Base-by-base conservation (phyloP, 2,113 vertebrate genomes). In the Bubo scandiacus region DNA sequence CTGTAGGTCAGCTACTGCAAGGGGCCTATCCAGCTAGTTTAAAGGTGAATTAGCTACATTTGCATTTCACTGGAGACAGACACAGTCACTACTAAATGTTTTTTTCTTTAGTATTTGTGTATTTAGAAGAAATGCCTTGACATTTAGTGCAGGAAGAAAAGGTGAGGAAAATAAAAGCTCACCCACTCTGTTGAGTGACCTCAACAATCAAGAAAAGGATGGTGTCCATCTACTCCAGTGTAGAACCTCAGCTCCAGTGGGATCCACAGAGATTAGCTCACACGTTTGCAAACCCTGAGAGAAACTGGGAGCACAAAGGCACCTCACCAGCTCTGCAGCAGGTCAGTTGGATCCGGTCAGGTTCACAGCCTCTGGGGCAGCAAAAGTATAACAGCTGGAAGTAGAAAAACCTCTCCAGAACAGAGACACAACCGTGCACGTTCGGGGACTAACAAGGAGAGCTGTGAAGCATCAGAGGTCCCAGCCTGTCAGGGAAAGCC, bases 241-340 rank as follows among this genome's bases (percentile, higher is more conserved):
- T 1, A 20, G 59, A 5, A 67, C 40, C 13, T 47, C 81, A 21
- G 66, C 52, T 72, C 23, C 54, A 62, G 55, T 20, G 9, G 49
- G 61, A 49, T 26, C 32, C 49, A 10, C 0, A 2, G 55, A 62
- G 11, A 10, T 30, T 10, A 13, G 45, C 45, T 45, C 11, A 9
- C 0, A 1, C 2, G 4, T 14, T 17, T 9, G 11, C 40, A 21
- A 49, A 67, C 15, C 7, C 12, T 1, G 0, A 15, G 51, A 40
- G 29, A 66, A 52, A 23, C 8, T 1, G 1, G 1, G 55, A 51
- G 74, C 66, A 26, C 9, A 8, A 36, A 36, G 85, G 52, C 59
- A 38, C 68, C 32, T 26, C 36, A 29, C 14, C 3, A 1, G 30
- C 54, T 61, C 79, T 14, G 29, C 1, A 0, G 52, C 11, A 36